Percentiles rank a stretch among this genome's conserved stretches.
Conservation (phyloP, 2,797 vertebrate species). For the Odontamblyopus lacepedii region DNA sequence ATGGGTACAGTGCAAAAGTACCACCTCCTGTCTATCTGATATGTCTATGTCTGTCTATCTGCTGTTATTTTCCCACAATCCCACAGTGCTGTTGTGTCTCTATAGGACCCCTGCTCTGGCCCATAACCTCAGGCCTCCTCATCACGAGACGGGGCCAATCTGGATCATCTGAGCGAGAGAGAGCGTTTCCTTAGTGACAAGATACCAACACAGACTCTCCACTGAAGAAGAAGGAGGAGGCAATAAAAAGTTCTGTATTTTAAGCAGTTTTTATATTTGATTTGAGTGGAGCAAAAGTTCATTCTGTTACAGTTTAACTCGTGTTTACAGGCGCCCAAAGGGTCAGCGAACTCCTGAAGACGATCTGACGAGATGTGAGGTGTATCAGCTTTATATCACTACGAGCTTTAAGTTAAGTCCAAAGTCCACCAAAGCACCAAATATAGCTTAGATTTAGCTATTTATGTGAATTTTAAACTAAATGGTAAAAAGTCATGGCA, state of each 20-base stretch:
- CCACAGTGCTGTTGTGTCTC: constrained; percentile 24
- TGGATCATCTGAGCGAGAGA: constrained; percentile 38
- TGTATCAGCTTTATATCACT: neutral
- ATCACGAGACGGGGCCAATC: constrained; percentile 52
- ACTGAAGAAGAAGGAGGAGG: no score
- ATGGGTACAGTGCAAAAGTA: no score
- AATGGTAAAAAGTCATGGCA: no score
- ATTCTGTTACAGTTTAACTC: constrained; percentile 32
- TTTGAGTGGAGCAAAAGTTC: neutral
- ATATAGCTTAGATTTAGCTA: no score
- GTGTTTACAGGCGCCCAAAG: constrained; percentile 17
- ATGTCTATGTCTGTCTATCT: no score
- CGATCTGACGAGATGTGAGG: neutral
- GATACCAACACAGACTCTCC: no score
- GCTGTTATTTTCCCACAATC: neutral
- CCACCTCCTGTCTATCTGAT: neutral
- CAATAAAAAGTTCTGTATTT: neutral
- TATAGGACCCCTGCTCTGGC: constrained; percentile 39
- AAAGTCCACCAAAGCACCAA: no score
- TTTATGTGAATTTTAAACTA: no score
- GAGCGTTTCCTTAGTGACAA: neutral
- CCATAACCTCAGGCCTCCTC: constrained; percentile 27
- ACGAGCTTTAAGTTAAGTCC: neutral
- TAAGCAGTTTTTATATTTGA: neutral
- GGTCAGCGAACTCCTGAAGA: constrained; percentile 6